Evolutionary conservation across 2,797 vertebrate genomes (phyloP).

Genomic region (Lepilemur ruficaudatus): DNA sequence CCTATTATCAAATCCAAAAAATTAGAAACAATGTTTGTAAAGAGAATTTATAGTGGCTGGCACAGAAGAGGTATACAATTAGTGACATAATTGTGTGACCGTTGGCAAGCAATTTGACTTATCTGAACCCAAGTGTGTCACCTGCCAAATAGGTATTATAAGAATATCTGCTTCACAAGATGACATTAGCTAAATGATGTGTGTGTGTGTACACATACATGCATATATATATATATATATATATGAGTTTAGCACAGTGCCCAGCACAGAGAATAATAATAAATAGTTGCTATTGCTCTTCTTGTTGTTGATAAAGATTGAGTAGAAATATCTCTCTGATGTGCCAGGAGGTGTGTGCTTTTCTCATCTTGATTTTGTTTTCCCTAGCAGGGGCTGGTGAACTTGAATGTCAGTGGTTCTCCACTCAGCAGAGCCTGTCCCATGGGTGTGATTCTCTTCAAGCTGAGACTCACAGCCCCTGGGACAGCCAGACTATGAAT

Average conservation of each 20-base stretch:
- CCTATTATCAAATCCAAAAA: not conserved
- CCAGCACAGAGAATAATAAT: not conserved
- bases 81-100: not conserved
- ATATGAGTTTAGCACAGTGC: not conserved
- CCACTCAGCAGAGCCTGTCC: not conserved
- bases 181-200: not conserved
- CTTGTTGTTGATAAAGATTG: not conserved
- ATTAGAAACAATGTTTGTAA: not conserved
- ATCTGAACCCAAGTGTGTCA: not conserved
- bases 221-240: not conserved
- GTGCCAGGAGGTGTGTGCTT: not conserved
- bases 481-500: not conserved
- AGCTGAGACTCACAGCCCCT: not conserved
- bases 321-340: not conserved
- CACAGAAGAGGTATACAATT: not conserved
- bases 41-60: not conserved
- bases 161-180: not conserved
- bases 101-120: not conserved
- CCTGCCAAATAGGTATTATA: not conserved
- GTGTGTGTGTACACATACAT: not conserved
- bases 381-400: not conserved
- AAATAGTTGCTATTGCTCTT: not conserved
- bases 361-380: not conserved
- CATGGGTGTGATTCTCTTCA: not conserved
- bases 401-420: not conserved